Conservation (phyloP, 2,113 vertebrate genomes). For the Grammomys surdaster region DNA sequence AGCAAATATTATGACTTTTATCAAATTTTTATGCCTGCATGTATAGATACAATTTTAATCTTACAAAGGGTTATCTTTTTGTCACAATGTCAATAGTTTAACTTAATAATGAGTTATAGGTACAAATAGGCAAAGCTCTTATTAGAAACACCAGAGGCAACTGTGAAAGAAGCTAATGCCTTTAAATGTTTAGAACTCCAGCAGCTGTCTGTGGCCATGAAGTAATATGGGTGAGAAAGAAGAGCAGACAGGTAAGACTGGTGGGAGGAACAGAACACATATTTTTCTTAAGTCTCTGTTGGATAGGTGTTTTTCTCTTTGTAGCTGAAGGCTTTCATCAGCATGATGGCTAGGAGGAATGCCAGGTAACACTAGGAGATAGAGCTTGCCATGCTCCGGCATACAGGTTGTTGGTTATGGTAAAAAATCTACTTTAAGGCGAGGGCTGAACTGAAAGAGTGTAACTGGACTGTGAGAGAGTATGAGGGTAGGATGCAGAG, state of each 20-base stretch:
- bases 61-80: neutral
- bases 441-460: neutral
- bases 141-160: neutral
- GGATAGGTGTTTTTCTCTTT: neutral
- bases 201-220: neutral
- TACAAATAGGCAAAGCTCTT: neutral
- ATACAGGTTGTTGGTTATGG: neutral
- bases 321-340: neutral
- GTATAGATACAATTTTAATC: neutral
- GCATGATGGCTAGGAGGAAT: neutral
- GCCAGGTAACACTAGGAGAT: neutral
- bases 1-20: neutral
- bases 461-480: neutral
- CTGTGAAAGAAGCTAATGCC: neutral
- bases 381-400: neutral
- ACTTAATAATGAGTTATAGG: neutral
- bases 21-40: neutral
- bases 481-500: neutral
- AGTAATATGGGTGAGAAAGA: neutral
- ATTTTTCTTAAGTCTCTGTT: neutral
- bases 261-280: neutral
- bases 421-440: neutral
- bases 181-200: neutral
- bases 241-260: neutral
- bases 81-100: neutral